These are phyloP conservation scores for Stegastes partitus DNA, from an alignment of 2,113 vertebrate species.

Conservation along the genomic window DNA sequence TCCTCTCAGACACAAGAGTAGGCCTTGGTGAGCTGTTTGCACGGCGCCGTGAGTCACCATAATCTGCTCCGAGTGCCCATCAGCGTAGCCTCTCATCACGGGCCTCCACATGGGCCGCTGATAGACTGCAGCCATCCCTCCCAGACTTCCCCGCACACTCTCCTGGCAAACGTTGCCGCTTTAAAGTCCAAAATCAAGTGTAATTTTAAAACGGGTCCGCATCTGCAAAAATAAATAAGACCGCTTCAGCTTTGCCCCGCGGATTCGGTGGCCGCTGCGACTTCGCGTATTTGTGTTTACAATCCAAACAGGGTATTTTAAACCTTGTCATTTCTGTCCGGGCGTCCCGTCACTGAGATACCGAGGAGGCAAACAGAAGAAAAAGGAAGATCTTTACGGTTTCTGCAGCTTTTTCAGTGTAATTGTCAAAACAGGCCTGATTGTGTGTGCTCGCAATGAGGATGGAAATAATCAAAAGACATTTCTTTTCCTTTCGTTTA, in stretches of 20 bases:
- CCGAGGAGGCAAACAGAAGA: not conserved
- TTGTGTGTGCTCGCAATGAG: slow-evolving; percentile 60
- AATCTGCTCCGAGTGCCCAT: slow-evolving; percentile 29
- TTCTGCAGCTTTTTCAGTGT: slow-evolving; percentile 19
- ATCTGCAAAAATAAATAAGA: slow-evolving; percentile 40
- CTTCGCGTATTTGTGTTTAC: not conserved
- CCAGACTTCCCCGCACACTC: slow-evolving; percentile 13
- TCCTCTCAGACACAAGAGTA: not conserved
- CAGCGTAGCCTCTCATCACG: slow-evolving; percentile 44
- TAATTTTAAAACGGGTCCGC: slow-evolving; percentile 37
- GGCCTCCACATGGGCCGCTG: slow-evolving; percentile 42
- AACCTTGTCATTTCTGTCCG: not conserved
- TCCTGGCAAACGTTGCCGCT: slow-evolving; percentile 10
- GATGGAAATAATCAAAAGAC: slow-evolving; percentile 83
- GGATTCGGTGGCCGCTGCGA: no score
- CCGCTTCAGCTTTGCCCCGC: no score
- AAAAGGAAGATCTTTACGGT: not conserved
- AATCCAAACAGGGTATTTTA: slow-evolving; percentile 19
- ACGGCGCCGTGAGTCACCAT: slow-evolving; percentile 15
- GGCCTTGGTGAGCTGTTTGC: slow-evolving; percentile 20
- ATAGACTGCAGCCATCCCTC: slow-evolving; percentile 32
- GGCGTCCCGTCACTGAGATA: not conserved
- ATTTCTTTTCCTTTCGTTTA: slow-evolving; percentile 80
- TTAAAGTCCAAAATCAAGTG: slow-evolving; percentile 15
- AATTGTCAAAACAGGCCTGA: slow-evolving; percentile 45